Evolutionary conservation across 2,888 invertebrate genomes (phyloP), one percentile per base, ranked within the genome.

Genomic region (Ganaspis brasiliensis): DNA sequence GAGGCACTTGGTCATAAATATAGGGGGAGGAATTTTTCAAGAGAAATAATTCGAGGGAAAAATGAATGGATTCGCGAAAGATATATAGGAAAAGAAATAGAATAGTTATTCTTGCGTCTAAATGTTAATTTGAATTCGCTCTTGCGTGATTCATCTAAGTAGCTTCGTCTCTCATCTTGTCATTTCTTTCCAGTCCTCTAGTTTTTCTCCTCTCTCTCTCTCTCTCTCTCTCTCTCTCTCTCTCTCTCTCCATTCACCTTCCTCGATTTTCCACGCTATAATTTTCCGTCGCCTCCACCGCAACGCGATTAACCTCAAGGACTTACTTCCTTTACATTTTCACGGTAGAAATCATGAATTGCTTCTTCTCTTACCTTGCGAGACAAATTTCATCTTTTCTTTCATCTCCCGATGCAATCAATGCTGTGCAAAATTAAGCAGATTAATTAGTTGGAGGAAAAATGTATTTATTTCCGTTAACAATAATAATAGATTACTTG

Each of bases 291-390:
- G 31, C 31, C 31, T 63, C 21, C 21, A 12, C 21, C 79, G 76
- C 84, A 81, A 82, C 77, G 79, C 83, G 84, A 85, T 84, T 85
- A 85, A 85, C 83, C 83, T 84, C 81, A 83, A 83, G 84, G 76
- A 82, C 85, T 84, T 84, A 78, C 84, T 80, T 77, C 78, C 59
- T 59, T 63, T 71, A 37, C 52, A 26, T 37, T 21, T 21, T 57
- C 55, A 49, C 73, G 61, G 37, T 61, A 37, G 61, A 37, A 19
- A 61, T 61, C 61, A 37, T 19, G 35, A 61, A 61, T 61, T 16
- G 37, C 61, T 10, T 61, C 61, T 61, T 61, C 12, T 35, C 35
- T 61, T 52, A 2, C 52, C 52, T n/a, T 6, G 1, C 2, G 26
- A 35, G 31, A 61, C 14, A 31, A 35, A 35, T 61, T 35, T 19